Evolutionary conservation across 1,140 invertebrate genomes (phyloP).

Genomic region (Lasioglossum baleicum): DNA sequence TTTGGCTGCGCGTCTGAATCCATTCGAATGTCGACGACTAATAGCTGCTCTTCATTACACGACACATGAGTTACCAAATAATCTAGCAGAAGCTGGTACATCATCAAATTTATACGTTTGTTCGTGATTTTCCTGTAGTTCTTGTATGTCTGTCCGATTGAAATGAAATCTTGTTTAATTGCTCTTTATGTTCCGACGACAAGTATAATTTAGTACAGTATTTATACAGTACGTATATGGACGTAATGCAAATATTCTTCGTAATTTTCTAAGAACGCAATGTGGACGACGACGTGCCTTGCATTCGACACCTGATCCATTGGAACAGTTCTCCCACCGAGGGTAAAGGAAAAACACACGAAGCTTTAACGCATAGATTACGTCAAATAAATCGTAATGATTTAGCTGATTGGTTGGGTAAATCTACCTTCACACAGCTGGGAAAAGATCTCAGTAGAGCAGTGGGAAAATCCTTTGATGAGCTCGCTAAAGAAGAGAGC

Average conservation of each 20-base stretch:
- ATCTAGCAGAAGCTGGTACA: slow-evolving; percentile 76
- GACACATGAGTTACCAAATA: slow-evolving; percentile 78
- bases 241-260: neutral
- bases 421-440: slow-evolving; percentile 81
- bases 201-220: too few species aligned
- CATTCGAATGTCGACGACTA: slow-evolving; percentile 80
- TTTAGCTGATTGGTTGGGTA: slow-evolving; percentile 83
- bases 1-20: slow-evolving; percentile 80
- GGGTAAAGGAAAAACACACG: slow-evolving; percentile 81
- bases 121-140: too few species aligned
- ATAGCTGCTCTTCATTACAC: slow-evolving; percentile 81
- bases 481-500: slow-evolving; percentile 56
- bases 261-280: slow-evolving; percentile 67
- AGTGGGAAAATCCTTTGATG: slow-evolving; percentile 68
- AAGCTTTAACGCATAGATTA: slow-evolving; percentile 78
- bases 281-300: slow-evolving; percentile 79
- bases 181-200: too few species aligned
- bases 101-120: neutral
- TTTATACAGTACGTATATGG: too few species aligned
- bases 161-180: too few species aligned
- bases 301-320: slow-evolving; percentile 80
- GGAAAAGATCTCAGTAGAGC: slow-evolving; percentile 80
- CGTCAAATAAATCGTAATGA: slow-evolving; percentile 81
- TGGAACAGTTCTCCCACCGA: slow-evolving; percentile 80
- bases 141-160: too few species aligned